A percentile compares a stretch with the other conserved stretches of the same genome.
These are phyloP conservation scores for Ellobium chinense DNA, from an alignment of 2,888 invertebrate species.

Conservation along the genomic window DNA sequence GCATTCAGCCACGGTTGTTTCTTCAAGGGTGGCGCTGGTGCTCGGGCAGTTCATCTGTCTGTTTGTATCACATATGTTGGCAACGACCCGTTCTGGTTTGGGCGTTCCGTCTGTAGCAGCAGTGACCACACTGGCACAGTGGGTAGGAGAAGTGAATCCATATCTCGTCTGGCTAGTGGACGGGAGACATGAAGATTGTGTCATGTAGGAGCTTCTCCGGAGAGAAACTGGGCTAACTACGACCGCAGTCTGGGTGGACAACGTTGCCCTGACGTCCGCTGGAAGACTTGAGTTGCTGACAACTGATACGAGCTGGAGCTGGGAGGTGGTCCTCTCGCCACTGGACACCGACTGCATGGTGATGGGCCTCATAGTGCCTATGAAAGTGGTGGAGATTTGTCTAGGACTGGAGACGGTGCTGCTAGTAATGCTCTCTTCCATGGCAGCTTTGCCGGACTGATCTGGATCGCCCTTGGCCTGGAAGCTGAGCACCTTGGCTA, in stretches of 20 bases:
- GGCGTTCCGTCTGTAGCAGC: neutral
- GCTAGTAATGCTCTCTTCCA: neutral
- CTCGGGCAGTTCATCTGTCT: neutral
- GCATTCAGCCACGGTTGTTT: neutral
- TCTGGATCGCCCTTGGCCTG: constrained; percentile 28
- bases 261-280: constrained; percentile 5
- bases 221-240: constrained; percentile 2
- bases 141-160: neutral
- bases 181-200: neutral
- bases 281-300: constrained; percentile 5
- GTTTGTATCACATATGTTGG: neutral
- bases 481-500: constrained; percentile 37
- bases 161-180: neutral
- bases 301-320: constrained; percentile 34
- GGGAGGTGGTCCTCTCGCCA: neutral
- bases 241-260: constrained; percentile 17
- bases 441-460: neutral
- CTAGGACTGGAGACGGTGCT: neutral
- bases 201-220: neutral
- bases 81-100: neutral
- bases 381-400: constrained; percentile 26
- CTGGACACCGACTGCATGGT: neutral
- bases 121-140: neutral
- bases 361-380: constrained; percentile 35
- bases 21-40: neutral